Conservation (phyloP, 2,888 invertebrate species). For the Formica aserva region DNA sequence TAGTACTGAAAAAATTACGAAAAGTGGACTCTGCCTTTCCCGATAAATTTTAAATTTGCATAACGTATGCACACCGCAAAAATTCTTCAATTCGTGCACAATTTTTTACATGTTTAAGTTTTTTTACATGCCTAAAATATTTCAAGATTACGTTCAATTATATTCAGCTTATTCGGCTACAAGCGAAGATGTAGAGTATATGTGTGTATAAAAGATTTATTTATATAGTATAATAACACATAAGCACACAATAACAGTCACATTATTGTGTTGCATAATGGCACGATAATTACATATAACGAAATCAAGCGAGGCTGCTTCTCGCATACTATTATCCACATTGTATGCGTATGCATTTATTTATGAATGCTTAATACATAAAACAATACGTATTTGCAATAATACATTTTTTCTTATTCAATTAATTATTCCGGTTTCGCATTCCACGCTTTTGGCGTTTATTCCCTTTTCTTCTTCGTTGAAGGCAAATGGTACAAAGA, state of each 20-base stretch:
- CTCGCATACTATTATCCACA: neutral
- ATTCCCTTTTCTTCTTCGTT: neutral
- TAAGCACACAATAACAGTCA: neutral
- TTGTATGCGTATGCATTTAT: slow-evolving; percentile 11
- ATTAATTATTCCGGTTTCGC: slow-evolving; percentile 39
- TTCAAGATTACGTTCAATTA: neutral
- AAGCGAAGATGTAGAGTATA: neutral
- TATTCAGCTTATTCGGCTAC: neutral
- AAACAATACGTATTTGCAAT: neutral
- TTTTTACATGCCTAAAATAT: neutral
- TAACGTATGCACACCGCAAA: too few relatives aligned
- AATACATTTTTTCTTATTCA: neutral
- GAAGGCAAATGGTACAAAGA: neutral
- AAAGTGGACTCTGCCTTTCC: neutral
- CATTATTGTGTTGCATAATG: neutral
- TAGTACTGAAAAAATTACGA: neutral
- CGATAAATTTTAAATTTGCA: neutral
- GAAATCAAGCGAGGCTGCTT: neutral
- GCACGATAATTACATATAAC: slow-evolving; percentile 1
- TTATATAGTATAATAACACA: neutral
- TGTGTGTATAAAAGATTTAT: neutral
- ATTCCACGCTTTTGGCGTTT: slow-evolving; percentile 12
- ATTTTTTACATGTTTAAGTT: neutral
- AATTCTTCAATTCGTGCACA: neutral
- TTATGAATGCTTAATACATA: slow-evolving; percentile 2